Percentiles rank a stretch among this genome's conserved stretches.
Evolutionary conservation across 2,888 invertebrate species (phyloP).

Genomic region (Agapetus fuscipes): DNA sequence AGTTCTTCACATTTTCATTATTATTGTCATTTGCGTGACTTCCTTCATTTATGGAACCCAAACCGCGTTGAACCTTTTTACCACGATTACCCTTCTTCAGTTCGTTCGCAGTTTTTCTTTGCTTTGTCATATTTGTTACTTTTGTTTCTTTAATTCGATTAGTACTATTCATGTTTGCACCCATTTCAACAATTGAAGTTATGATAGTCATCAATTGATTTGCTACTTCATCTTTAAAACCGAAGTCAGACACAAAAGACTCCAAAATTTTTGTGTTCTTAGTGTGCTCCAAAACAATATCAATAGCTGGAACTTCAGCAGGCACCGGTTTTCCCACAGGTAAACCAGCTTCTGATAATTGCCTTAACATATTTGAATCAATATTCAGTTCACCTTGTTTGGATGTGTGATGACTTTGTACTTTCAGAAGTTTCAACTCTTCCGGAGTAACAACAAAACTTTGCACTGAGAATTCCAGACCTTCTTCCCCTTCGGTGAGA

Average conservation of each 20-base stretch:
- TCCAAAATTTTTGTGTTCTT: constrained; percentile 41
- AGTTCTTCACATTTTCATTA: constrained; percentile 44
- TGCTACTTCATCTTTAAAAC: constrained; percentile 43
- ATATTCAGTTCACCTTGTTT: constrained; percentile 52
- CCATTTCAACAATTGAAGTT: constrained; percentile 44
- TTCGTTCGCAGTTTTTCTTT: constrained; percentile 29
- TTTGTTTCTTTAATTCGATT: constrained; percentile 26
- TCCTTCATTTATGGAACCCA: constrained; percentile 21
- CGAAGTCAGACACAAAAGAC: constrained; percentile 41
- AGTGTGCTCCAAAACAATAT: constrained; percentile 44
- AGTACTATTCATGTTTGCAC: constrained; percentile 35
- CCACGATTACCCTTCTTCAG: constrained; percentile 10
- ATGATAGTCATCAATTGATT: constrained; percentile 44
- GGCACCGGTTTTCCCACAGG: constrained; percentile 55
- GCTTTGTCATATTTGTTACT: constrained; percentile 5
- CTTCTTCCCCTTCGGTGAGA: constrained; percentile 54
- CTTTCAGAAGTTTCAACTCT: constrained; percentile 40
- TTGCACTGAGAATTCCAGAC: constrained; percentile 60
- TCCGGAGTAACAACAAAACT: constrained; percentile 51
- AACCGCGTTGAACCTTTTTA: constrained; percentile 4
- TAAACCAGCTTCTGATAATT: constrained; percentile 59
- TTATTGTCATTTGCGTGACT: constrained; percentile 32
- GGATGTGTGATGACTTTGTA: constrained; percentile 40
- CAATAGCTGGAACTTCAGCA: constrained; percentile 51
- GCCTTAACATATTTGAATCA: constrained; percentile 54